Base-by-base conservation (phyloP, 2,888 invertebrate genomes). In the Chaetogeoica ovagalla region DNA sequence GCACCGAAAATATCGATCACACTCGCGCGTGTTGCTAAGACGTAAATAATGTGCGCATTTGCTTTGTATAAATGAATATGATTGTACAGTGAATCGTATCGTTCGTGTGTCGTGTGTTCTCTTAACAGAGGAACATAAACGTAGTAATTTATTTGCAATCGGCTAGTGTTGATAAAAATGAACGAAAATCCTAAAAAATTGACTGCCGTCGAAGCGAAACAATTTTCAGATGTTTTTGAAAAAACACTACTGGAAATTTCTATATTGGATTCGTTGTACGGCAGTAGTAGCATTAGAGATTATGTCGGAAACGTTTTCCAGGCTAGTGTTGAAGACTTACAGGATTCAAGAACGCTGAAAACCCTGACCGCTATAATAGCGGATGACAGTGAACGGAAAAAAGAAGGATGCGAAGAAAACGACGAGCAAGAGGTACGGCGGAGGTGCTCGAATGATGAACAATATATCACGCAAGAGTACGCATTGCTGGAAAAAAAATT, bases 241-340 rank as follows among this genome's bases (percentile, higher is more conserved):
- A 68, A 43, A 62, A 77, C 77, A 13, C 11, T 69, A 52, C 52
- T 69, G 0, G 60, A 77, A 19, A 30, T 69, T 7, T 69, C 60
- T 19, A 62, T 77, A 60, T 52, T 77, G 2, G 60, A 77, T 2
- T 69, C 77, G 21, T 21, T 77, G 6, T 52, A 39, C 30, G 62
- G 69, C 48, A 21, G 23, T 3, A 55, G 30, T 43, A 2, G 1
- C 55, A 11, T 39, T 3, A 43, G 30, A 2, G 75, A 66, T 9
- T 43, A 43, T 9, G n/a, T 75, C n/a, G 43, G 23, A 75, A 23
- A 66, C 23, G 57, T 77, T 37, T 62, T 77, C 69, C 69, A 17
- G 6, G 13, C 60, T 21, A 52, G 52, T 0, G 19, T 77, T n/a
- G 57, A 74, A 23, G 74, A 74, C 5, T 55, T 65, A 4, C 37